phyloP scores from a whole-genome alignment of 2,888 invertebrate species.

The Laothoe populi region DNA sequence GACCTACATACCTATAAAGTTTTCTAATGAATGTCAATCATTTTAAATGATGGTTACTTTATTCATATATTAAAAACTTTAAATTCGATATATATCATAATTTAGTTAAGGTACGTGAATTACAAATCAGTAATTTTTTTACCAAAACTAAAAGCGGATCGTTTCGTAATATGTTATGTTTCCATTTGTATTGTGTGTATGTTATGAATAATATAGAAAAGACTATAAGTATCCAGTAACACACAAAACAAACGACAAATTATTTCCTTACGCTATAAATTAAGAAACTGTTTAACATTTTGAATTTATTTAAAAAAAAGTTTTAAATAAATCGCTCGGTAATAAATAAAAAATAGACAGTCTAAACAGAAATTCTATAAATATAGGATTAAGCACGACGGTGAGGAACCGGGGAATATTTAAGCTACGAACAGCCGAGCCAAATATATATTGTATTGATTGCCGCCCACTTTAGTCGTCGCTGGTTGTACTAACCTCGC shows the following conservation, averaged over 20 bases:
- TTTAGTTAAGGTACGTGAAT: slow-evolving; percentile 37
- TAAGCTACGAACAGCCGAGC: slow-evolving; percentile 3
- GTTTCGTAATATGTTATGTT: slow-evolving; percentile 60
- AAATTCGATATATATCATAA: not conserved
- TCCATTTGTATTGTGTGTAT: too few relatives aligned
- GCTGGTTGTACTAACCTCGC: slow-evolving; percentile 2
- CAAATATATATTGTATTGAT: slow-evolving; percentile 10
- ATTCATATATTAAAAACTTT: not conserved
- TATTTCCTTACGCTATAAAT: not conserved
- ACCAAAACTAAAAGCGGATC: too few relatives aligned
- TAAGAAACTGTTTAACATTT: not conserved
- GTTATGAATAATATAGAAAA: too few relatives aligned
- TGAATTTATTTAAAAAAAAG: slow-evolving; percentile 1
- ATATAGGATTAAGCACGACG: not conserved
- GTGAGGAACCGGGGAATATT: slow-evolving; percentile 13
- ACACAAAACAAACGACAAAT: not conserved
- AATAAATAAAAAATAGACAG: not conserved
- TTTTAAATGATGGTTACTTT: not conserved
- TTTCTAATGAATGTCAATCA: not conserved
- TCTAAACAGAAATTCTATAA: slow-evolving; percentile 6
- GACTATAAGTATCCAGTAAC: too few relatives aligned
- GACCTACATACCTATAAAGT: slow-evolving; percentile 3
- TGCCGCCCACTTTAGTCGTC: slow-evolving; percentile 11
- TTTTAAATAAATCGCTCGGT: too few relatives aligned
- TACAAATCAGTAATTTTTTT: too few relatives aligned